Evolutionary conservation across 30 jellyfish, hydroid and myxozoan genomes (phyloP), one percentile per base, ranked within the genome.

Genomic region (Aurelia coerulea): DNA sequence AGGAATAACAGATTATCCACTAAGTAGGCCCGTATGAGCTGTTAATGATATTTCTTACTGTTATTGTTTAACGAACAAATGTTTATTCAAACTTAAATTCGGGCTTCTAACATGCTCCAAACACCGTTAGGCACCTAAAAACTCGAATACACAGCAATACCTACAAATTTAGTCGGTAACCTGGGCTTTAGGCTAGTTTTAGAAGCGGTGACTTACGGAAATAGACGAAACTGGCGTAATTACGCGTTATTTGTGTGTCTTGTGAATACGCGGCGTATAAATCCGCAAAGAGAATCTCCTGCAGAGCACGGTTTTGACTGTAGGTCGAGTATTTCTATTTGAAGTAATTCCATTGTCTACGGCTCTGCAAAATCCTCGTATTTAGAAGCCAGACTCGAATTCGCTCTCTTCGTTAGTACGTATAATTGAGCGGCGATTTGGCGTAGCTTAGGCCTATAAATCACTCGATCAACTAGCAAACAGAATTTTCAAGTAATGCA

Each of bases 21-120:
- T 79, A 89, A 89, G 97, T 74, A 80, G 97, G 81, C 79, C 74
- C 77, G 77, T 73, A 74, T 71, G 87, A 80, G 90, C 97, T 89
- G 92, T 62, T 89, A 89, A 89, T 89, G 97, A 89, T 89, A 89
- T 89, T 89, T 89, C 97, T 66, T 64, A 74, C 89, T 80, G 89
- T 80, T 89, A 89, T 89, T 89, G 97, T 89, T 80, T 67, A 42
- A 35, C 80, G 86, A 34, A 79, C 92, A 89, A 89, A 80, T 89
- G 97, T 72, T 89, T 89, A 74, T 80, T 89, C 97, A 80, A 73
- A 78, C 75, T 42, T 33, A 42, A 59, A 68, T 54, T 81, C 46
- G 42, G 18, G 51, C 19, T 17, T 65, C 81, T 51, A 19, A 5
- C 41, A 23, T 49, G 15, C 73, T 18, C 72, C 56, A 46, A 46